phyloP scores from a whole-genome alignment of 2,888 invertebrate species.

The Drosophila maculinotata region DNA sequence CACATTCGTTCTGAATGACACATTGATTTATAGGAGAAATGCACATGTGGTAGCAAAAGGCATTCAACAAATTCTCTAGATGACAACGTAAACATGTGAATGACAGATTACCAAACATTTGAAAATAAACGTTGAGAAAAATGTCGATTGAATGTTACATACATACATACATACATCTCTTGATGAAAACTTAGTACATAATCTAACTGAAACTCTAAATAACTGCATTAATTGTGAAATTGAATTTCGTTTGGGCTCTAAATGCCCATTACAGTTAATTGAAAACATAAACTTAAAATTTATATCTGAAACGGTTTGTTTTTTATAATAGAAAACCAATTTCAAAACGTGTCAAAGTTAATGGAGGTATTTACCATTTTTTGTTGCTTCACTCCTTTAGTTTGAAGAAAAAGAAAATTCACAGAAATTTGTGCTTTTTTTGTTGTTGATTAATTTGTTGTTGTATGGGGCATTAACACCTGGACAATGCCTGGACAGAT shows the following conservation, averaged over 20 bases:
- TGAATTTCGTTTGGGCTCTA: too few species aligned
- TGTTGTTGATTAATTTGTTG: slow-evolving; percentile 42
- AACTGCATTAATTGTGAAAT: too few species aligned
- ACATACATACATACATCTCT: neutral
- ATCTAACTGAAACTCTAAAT: too few species aligned
- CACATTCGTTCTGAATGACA: slow-evolving; percentile 6
- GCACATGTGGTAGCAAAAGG: neutral
- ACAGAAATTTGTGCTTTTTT: neutral
- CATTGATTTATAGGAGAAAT: slow-evolving; percentile 22
- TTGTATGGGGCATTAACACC: slow-evolving; percentile 38
- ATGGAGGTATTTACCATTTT: slow-evolving; percentile 2
- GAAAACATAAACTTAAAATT: neutral
- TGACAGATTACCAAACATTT: slow-evolving; percentile 3
- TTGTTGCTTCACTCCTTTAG: slow-evolving; percentile 1
- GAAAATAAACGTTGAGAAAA: neutral
- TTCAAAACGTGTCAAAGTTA: neutral
- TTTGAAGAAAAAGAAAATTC: neutral
- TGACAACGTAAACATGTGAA: slow-evolving; percentile 16
- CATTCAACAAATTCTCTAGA: slow-evolving; percentile 11
- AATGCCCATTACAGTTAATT: neutral
- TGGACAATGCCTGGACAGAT: slow-evolving; percentile 52
- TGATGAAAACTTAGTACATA: neutral
- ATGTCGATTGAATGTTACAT: neutral
- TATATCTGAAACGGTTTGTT: neutral
- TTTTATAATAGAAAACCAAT: neutral